Percentiles rank a stretch among this genome's conserved stretches.
Conservation (phyloP, 2,888 invertebrate species). For the Rhagophthalmus giganteus region DNA sequence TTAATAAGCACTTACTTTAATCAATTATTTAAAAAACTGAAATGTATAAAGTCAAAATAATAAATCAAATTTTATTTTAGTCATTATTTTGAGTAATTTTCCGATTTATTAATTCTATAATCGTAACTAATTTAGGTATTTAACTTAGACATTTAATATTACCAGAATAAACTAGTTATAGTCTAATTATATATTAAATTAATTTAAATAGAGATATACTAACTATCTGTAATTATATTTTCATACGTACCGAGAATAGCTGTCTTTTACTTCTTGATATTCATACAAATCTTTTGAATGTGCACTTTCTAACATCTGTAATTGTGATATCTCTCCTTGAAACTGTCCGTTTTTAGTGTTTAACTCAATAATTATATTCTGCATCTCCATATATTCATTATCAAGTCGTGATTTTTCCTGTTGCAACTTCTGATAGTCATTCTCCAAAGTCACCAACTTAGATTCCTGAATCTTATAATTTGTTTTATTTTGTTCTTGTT, state of each 20-base stretch:
- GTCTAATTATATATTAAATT: too few species aligned
- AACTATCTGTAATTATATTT: too few species aligned
- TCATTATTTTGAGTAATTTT: too few species aligned
- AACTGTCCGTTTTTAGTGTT: constrained; percentile 8
- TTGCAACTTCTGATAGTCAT: constrained; percentile 16
- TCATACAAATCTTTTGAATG: constrained; percentile 1
- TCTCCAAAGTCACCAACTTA: constrained; percentile 6
- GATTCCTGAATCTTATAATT: constrained; percentile 8
- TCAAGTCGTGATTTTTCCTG: constrained; percentile 3
- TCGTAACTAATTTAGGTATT: too few species aligned
- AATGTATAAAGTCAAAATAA: too few species aligned
- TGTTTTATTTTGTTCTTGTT: constrained; percentile 13
- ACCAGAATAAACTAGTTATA: too few species aligned
- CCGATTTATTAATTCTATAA: too few species aligned
- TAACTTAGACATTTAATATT: too few species aligned
- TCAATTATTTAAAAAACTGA: too few species aligned
- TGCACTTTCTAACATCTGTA: constrained; percentile 3
- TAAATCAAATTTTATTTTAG: too few species aligned
- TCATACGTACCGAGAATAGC: constrained; percentile 5
- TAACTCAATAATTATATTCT: not conserved
- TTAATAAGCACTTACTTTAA: too few species aligned
- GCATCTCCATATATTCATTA: not conserved
- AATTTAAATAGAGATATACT: too few species aligned
- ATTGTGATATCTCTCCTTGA: constrained; percentile 3
- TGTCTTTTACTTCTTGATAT: constrained; percentile 13